Evolutionary conservation across 1,140 invertebrate genomes (phyloP).

Genomic region (Zaprionus ghesquierei): DNA sequence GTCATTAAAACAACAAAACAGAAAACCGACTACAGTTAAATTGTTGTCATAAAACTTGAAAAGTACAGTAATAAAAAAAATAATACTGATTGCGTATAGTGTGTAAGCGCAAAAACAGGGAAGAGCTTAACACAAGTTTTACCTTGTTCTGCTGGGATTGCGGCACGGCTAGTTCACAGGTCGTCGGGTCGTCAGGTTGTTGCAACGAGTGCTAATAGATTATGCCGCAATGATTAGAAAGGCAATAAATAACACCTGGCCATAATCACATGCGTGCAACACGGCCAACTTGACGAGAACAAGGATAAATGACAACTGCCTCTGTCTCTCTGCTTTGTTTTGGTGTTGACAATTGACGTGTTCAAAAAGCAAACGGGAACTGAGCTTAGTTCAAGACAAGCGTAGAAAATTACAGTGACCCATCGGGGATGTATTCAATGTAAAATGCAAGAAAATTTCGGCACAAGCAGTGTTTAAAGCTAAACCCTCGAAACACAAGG

Average conservation of each 20-base stretch:
- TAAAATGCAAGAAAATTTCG: constrained; percentile 35
- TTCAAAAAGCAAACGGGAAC: constrained; percentile 56
- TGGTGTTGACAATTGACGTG: constrained; percentile 77
- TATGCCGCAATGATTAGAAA: constrained; percentile 81
- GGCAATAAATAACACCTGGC: constrained; percentile 79
- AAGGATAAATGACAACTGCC: constrained; percentile 40
- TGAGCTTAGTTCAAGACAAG: constrained; percentile 27
- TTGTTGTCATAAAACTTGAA: constrained; percentile 45
- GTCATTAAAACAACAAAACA: constrained; percentile 47
- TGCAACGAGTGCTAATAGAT: constrained; percentile 69
- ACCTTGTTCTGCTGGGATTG: neutral
- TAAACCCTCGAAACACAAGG: neutral
- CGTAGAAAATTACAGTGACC: neutral
- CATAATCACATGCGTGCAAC: constrained; percentile 65
- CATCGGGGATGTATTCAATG: constrained; percentile 33
- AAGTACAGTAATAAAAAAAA: constrained; percentile 75
- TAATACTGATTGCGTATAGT: constrained; percentile 70
- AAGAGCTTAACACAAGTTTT: neutral
- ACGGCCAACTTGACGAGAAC: constrained; percentile 1
- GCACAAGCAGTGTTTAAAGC: no score
- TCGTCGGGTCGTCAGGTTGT: neutral
- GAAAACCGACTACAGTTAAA: constrained; percentile 23
- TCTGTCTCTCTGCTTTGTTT: constrained; percentile 40
- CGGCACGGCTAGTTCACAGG: constrained; percentile 6
- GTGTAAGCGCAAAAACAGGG: constrained; percentile 51